A percentile compares a stretch with the other conserved stretches of the same genome.
Evolutionary conservation across 2,888 invertebrate species (phyloP).

Genomic region (Rosalia funebris): DNA sequence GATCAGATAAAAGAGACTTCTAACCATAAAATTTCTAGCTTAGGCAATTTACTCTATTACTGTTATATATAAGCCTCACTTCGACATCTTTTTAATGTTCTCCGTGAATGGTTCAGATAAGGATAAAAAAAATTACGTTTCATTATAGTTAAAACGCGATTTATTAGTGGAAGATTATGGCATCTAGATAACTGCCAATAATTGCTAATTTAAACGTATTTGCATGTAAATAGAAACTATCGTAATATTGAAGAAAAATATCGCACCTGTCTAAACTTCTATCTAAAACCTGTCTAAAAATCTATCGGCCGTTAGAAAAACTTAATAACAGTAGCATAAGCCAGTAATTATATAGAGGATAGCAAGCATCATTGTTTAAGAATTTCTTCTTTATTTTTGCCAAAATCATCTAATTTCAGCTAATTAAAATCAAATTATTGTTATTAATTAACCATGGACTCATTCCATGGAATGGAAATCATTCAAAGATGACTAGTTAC

Average conservation of each 20-base stretch:
- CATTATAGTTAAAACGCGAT: conserved; percentile 9
- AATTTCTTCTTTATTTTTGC: too few relatives aligned
- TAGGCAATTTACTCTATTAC: not conserved
- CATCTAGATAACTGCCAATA: conserved; percentile 28
- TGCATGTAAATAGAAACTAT: conserved; percentile 30
- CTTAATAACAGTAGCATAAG: too few relatives aligned
- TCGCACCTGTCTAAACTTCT: conserved; percentile 29
- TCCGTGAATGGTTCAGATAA: not conserved
- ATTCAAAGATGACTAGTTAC: too few relatives aligned
- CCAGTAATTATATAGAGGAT: too few relatives aligned
- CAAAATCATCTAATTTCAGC: too few relatives aligned
- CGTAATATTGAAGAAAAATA: conserved; percentile 27
- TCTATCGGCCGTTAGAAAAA: too few relatives aligned
- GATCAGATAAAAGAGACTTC: not conserved
- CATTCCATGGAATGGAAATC: too few relatives aligned
- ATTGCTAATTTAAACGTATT: conserved; percentile 33
- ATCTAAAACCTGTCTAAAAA: too few relatives aligned
- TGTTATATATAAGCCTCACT: not conserved
- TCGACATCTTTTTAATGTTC: not conserved
- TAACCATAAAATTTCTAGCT: not conserved
- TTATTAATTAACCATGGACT: too few relatives aligned
- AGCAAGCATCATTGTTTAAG: too few relatives aligned
- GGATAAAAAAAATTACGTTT: not conserved
- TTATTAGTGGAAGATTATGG: conserved; percentile 21
- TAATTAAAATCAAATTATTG: too few relatives aligned